These are phyloP conservation scores for Parthenolecanium corni DNA, from an alignment of 2,888 invertebrate genomes.

Conservation along the genomic window DNA sequence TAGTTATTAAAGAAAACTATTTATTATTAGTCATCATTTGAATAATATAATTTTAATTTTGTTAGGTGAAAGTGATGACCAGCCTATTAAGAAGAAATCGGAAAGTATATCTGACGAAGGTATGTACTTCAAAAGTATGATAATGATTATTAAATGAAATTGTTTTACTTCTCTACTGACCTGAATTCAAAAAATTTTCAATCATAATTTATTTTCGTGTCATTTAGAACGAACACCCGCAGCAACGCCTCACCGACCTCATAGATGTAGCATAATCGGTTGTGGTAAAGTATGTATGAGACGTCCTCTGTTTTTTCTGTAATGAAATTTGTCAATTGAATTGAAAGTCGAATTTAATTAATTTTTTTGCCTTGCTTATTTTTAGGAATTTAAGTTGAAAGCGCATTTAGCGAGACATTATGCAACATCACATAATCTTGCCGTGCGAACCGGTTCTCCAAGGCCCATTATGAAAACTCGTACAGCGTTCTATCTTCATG, in stretches of 20 bases:
- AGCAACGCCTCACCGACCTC: slow-evolving; percentile 41
- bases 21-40: neutral
- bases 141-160: neutral
- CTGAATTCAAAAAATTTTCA: neutral
- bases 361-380: slow-evolving; percentile 13
- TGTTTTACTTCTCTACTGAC: neutral
- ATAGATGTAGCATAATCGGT: slow-evolving; percentile 78
- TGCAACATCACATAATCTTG: slow-evolving; percentile 75
- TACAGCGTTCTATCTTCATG: slow-evolving; percentile 89
- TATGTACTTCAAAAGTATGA: slow-evolving; percentile 31
- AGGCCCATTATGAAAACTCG: slow-evolving; percentile 94
- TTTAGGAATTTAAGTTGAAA: slow-evolving; percentile 79
- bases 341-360: neutral
- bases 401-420: slow-evolving; percentile 88
- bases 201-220: neutral
- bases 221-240: slow-evolving; percentile 15
- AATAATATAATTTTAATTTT: neutral
- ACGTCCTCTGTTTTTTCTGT: neutral
- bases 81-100: slow-evolving; percentile 29
- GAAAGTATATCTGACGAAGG: slow-evolving; percentile 39
- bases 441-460: slow-evolving; percentile 63
- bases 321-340: neutral
- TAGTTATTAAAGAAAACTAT: too few species aligned
- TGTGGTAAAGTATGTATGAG: slow-evolving; percentile 59
- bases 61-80: slow-evolving; percentile 35